Evolutionary conservation across 2,888 invertebrate genomes (phyloP).

Genomic region (Troides oblongomaculatus): DNA sequence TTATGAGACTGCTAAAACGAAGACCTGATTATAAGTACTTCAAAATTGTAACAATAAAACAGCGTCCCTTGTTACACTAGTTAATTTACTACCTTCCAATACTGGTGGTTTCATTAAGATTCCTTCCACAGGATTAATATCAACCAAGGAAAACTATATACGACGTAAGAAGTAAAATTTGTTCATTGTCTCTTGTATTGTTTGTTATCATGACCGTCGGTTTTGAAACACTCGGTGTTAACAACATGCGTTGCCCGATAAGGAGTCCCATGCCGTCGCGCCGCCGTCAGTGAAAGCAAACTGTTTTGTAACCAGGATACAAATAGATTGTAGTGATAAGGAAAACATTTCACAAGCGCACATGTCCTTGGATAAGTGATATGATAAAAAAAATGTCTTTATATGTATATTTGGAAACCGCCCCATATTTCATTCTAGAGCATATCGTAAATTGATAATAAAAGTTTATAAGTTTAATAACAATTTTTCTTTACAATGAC

Average conservation of each 20-base stretch:
- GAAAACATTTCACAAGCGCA: constrained; percentile 26
- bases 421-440: background rate
- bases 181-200: constrained; percentile 4
- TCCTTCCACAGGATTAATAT: too few species aligned
- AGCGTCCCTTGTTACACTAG: too few species aligned
- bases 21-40: too few species aligned
- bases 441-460: too few species aligned
- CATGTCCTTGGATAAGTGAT: constrained; percentile 14
- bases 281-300: constrained; percentile 1
- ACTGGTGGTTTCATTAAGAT: too few species aligned
- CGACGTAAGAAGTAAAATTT: background rate
- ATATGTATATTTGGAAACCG: background rate
- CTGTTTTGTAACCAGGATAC: constrained; percentile 20
- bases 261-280: constrained; percentile 19
- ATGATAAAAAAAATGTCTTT: constrained; percentile 3
- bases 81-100: too few species aligned
- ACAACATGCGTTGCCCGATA: constrained; percentile 23
- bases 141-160: too few species aligned
- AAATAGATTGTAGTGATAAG: constrained; percentile 18
- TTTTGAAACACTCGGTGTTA: constrained; percentile 18
- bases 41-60: too few species aligned
- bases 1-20: too few species aligned
- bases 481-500: too few species aligned
- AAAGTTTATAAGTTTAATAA: too few species aligned
- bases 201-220: constrained; percentile 11